Base-by-base conservation (phyloP, 2,797 vertebrate genomes). In the Clarias laeviceps region DNA sequence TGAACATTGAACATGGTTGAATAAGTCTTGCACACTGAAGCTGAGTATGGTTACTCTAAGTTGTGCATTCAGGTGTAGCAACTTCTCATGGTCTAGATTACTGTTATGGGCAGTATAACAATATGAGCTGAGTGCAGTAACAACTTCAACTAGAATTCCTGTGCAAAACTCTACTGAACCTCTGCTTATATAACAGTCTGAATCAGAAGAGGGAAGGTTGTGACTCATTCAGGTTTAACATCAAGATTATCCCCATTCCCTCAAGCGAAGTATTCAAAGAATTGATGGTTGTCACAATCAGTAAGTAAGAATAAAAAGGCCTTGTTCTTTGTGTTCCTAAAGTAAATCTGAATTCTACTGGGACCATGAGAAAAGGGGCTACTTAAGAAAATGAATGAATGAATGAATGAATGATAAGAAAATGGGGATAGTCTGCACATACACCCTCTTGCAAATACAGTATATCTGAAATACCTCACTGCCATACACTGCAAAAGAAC, bases 131-230 rank as follows among this genome's bases (percentile, higher is more conserved):
- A 22, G 20, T 59, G 17, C 64, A 79, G 54, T n/a, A 80, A 24
- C 3, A 50, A 0, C 37, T 61, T 34, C 18, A 68, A 76, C 45
- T 76, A 6, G 27, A 50, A 68, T 29, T n/a, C 20, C 37, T 45
- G 14, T 24, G 6, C 34, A 81, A 62, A 22, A 9, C 34, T 73
- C 27, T 59, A 32, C 83, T 20, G 20, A 45, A 45, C 8, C 59
- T 22, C 12, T 62, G 27, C 79, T 82, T 85, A 82, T 27, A 27
- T 82, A 82, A 85, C 29, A 82, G 20, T 20, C 7, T 50, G 57
- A 62, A 20, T 72, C 59, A 20, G 68, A 11, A 29, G 40, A 73
- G 29, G 68, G 59, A 72, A 59, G 24, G 14, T 66, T 80, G n/a
- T 4, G 22, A n/a, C 56, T 84, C 37, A n/a, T 61, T 85, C 66